Evolutionary conservation across 2,888 invertebrate genomes (phyloP).

Genomic region (Nemotelus nigrinus): DNA sequence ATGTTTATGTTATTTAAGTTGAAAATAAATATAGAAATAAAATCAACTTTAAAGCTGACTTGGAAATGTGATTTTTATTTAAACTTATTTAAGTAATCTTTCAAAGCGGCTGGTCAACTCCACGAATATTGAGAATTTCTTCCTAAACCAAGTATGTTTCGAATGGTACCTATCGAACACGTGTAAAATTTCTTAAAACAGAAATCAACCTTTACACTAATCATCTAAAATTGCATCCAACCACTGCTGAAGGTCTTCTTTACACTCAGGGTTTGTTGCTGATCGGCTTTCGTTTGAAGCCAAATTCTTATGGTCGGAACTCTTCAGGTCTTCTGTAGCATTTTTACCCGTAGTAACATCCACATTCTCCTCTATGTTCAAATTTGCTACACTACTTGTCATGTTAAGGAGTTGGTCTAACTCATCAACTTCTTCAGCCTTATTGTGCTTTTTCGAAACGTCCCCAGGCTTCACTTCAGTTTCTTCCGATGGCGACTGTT

Average conservation of each 20-base stretch:
- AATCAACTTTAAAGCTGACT: no score
- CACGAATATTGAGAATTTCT: no score
- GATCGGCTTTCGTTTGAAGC: not conserved
- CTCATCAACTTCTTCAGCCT: slow-evolving; percentile 55
- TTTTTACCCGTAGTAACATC: not conserved
- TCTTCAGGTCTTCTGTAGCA: slow-evolving; percentile 2
- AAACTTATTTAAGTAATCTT: no score
- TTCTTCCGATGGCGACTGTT: not conserved
- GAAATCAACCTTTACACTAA: not conserved
- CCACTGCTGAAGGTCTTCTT: slow-evolving; percentile 63
- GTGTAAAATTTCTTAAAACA: no score
- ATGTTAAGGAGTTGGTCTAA: slow-evolving; percentile 60
- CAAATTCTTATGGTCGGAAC: not conserved
- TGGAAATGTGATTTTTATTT: no score
- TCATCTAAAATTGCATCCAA: slow-evolving; percentile 58
- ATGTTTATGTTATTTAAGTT: no score
- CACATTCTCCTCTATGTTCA: slow-evolving; percentile 42
- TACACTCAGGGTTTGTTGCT: slow-evolving; percentile 46
- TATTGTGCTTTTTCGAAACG: not conserved
- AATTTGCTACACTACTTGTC: slow-evolving; percentile 51
- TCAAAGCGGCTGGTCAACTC: no score
- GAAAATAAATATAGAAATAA: no score
- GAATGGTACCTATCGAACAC: no score
- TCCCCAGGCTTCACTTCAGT: not conserved
- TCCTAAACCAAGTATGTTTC: no score